Base-by-base conservation (phyloP, 2,797 vertebrate species). In the Malurus leucopterus region DNA sequence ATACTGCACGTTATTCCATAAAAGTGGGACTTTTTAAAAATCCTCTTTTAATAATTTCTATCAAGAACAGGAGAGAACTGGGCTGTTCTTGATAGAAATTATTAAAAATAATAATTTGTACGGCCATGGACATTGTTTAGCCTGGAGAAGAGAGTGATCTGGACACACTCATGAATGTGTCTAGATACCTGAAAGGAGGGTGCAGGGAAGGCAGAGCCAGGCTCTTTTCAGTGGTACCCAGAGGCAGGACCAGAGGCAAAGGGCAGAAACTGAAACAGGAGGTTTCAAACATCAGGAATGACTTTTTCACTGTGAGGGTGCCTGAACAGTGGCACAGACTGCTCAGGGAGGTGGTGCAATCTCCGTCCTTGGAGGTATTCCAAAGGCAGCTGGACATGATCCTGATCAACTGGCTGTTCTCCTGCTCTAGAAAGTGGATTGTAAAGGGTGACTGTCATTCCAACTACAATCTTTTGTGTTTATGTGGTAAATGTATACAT, bases 41-140 rank as follows among this genome's bases (percentile, higher is more conserved):
- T 23, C 0, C 1, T 13, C 14, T 30, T 24, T 53, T 21, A 22
- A 18, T 41, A 1, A 3, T 47, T 79, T 50, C 10, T 47, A 3
- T 58, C 13, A 73, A 40, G 36, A 55, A 18, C 15, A 53, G 11
- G 18, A 43, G 29, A 53, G 23, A 65, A 13, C 4, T 73, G 65
- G 30, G 49, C n/a, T 77, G 29, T 14, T 77, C 40, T n/a, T n/a
- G n/a, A n/a, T n/a, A n/a, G n/a, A n/a, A n/a, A n/a, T n/a, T n/a
- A n/a, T n/a, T n/a, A n/a, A n/a, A n/a, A n/a, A n/a, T n/a, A n/a
- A n/a, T n/a, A n/a, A n/a, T n/a, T n/a, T n/a, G n/a, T n/a, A n/a
- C n/a, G n/a, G n/a, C n/a, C n/a, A n/a, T n/a, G n/a, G n/a, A n/a
- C n/a, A n/a, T n/a, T n/a, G n/a, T n/a, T n/a, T n/a, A 46, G 10